Base-by-base conservation (phyloP, 1,140 invertebrate species). In the Gonioctena quinquepunctata region DNA sequence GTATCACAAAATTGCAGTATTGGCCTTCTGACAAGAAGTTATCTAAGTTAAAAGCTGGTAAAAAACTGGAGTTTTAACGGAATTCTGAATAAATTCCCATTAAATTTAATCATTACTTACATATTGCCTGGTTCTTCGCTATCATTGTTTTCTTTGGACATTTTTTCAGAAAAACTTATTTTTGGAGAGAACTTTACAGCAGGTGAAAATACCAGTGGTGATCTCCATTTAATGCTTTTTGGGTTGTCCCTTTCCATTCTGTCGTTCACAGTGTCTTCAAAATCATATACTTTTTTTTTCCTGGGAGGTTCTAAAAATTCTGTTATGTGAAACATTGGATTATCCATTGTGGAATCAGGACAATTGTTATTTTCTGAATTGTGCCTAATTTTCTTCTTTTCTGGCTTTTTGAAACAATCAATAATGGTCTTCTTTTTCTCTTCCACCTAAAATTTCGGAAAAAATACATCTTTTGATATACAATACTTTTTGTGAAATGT, bases 221-320 rank as follows among this genome's bases (percentile, higher is more conserved):
- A 77, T 33, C 71, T 71, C 76, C 76, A 77, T 23, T 70, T 73
- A n/a, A 77, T 73, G 25, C 27, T 68, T 54, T 60, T 76, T 27
- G 57, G 69, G 11, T 25, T 67, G 22, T 63, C 33, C 33, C 16
- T 42, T 42, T n/a, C 33, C 33, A 42, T 42, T n/a, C 2, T 42
- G 2, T 42, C 33, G 11, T n/a, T 42, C 11, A 3, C 33, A 42
- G 16, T 11, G 16, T 42, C 33, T 67, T 67, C 28, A 23, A 19
- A 13, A 21, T 60, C 57, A n/a, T 27, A 42, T 62, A 42, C 13
- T 7, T 13, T n/a, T 42, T 11, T 2, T 19, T 27, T 27, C 11
- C 26, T 60, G 6, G 33, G 8, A 16, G 23, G 25, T 22, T 11
- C 7, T 59, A 42, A 42, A 6, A 54, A 11, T 23, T 54, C 52